Evolutionary conservation across 2,113 vertebrate genomes (phyloP).

Genomic region (Ailurus styani): DNA sequence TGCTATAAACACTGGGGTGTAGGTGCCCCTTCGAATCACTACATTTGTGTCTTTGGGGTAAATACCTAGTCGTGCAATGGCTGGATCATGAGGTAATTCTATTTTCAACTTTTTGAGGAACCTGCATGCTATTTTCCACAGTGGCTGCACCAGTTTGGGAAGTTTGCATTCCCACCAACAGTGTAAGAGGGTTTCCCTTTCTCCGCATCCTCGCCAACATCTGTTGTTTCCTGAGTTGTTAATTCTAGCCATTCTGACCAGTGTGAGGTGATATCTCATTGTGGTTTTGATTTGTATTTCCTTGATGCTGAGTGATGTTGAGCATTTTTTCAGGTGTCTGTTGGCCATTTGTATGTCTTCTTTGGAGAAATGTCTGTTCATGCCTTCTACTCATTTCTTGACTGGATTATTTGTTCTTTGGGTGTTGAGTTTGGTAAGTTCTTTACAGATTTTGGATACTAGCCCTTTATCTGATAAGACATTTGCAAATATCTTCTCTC

Average conservation of each 20-base stretch:
- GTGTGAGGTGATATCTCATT: neutral
- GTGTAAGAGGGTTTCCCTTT: neutral
- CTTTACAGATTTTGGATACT: neutral
- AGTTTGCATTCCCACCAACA: neutral
- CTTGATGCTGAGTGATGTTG: neutral
- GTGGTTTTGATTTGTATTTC: neutral
- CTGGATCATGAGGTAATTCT: neutral
- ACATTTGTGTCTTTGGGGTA: neutral
- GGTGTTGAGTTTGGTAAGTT: neutral
- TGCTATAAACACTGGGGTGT: neutral
- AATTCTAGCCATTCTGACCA: neutral
- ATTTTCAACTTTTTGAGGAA: neutral
- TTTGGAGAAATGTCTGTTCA: neutral
- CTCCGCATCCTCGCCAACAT: neutral
- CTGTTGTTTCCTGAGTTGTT: neutral
- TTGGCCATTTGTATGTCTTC: neutral
- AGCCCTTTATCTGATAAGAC: neutral
- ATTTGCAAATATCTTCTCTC: neutral
- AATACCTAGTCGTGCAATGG: neutral
- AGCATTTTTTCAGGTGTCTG: neutral
- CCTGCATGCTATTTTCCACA: neutral
- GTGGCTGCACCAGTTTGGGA: neutral
- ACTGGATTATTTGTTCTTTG: neutral
- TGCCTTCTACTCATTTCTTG: neutral
- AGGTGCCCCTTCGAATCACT: neutral